A percentile compares a stretch with the other conserved stretches of the same genome.
Conservation (phyloP, 2,113 vertebrate genomes). For the Lagopus muta region DNA sequence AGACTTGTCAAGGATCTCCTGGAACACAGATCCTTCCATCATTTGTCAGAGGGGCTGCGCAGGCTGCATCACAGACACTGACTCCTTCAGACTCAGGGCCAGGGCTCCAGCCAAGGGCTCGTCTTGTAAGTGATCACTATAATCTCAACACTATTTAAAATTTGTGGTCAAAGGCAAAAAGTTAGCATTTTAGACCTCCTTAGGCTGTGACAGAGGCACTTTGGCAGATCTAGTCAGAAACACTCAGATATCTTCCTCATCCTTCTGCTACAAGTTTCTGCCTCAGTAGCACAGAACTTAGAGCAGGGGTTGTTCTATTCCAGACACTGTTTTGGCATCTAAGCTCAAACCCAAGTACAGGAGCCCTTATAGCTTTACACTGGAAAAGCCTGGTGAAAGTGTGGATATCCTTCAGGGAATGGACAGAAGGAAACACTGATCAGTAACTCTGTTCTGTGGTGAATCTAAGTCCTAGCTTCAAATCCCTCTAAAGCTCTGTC, state of each 20-base stretch:
- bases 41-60: not conserved
- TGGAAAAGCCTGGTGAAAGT: not conserved
- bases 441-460: not conserved
- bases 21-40: not conserved
- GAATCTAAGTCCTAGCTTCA: not conserved
- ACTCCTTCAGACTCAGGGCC: accelerated
- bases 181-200: not conserved
- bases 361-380: not conserved
- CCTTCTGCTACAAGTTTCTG: not conserved
- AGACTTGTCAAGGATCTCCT: not conserved
- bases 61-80: not conserved
- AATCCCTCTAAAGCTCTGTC: not conserved
- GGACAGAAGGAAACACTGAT: not conserved
- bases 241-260: not conserved
- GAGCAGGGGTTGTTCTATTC: not conserved
- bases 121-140: not conserved
- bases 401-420: not conserved
- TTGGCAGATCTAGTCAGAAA: not conserved
- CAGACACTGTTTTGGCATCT: not conserved
- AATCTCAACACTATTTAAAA: not conserved
- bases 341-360: not conserved
- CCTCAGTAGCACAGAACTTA: not conserved
- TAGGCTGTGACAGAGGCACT: not conserved
- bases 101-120: not conserved
- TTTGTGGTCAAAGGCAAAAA: not conserved